Evolutionary conservation across 2,888 invertebrate species (phyloP).

Genomic region (Asteroscopus sphinx): DNA sequence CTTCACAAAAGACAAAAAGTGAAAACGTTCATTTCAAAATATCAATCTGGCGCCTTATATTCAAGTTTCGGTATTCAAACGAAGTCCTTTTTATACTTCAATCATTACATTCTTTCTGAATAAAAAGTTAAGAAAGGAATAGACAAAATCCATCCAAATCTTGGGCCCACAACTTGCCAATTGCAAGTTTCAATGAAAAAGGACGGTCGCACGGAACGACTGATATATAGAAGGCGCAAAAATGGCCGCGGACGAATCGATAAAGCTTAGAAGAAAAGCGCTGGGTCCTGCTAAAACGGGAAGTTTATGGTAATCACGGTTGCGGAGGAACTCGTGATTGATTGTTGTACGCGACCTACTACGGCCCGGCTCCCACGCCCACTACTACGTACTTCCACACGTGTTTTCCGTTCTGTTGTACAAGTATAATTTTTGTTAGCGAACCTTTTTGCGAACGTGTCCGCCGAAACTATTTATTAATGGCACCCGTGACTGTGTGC

Average conservation of each 20-base stretch:
- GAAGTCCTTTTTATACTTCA: slow-evolving; percentile 51
- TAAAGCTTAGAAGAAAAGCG: slow-evolving; percentile 85
- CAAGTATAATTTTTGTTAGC: slow-evolving; percentile 53
- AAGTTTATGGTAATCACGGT: slow-evolving; percentile 89
- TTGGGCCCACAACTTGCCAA: slow-evolving; percentile 77
- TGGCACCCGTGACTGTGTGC: slow-evolving; percentile 56
- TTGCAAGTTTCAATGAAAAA: slow-evolving; percentile 85
- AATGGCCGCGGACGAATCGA: slow-evolving; percentile 83
- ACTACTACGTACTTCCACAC: slow-evolving; percentile 57
- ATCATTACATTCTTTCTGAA: slow-evolving; percentile 60
- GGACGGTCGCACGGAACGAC: slow-evolving; percentile 74
- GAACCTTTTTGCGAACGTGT: slow-evolving; percentile 54
- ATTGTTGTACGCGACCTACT: slow-evolving; percentile 78
- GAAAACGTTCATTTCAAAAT: slow-evolving; percentile 54
- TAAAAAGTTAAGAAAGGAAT: slow-evolving; percentile 65
- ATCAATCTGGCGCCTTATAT: slow-evolving; percentile 52
- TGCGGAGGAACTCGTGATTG: slow-evolving; percentile 85
- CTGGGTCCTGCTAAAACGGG: slow-evolving; percentile 85
- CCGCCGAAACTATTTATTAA: slow-evolving; percentile 57
- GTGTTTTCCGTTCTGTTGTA: slow-evolving; percentile 58
- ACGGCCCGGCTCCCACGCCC: slow-evolving; percentile 65
- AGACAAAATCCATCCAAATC: slow-evolving; percentile 77
- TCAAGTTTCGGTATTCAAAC: slow-evolving; percentile 48
- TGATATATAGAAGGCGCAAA: slow-evolving; percentile 83
- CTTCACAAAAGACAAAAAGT: slow-evolving; percentile 40